These are phyloP conservation scores for Microcebus jonahi DNA, from an alignment of 2,113 vertebrate genomes.

Conservation along the genomic window DNA sequence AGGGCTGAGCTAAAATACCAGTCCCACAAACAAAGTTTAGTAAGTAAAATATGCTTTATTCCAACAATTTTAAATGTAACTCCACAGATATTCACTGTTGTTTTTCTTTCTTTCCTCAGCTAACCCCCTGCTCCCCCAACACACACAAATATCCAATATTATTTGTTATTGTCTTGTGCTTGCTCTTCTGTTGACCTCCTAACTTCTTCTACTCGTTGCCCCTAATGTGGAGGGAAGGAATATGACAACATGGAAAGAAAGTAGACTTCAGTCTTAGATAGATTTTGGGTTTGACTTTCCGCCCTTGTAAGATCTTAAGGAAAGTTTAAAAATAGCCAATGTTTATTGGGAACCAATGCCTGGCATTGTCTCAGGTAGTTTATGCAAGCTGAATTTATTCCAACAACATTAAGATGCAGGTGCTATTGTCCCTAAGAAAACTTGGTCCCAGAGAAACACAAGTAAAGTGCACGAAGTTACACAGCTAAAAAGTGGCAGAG, in stretches of 20 bases:
- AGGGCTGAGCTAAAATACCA: not conserved
- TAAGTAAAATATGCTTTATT: not conserved
- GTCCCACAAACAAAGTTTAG: not conserved
- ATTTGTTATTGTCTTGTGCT: not conserved
- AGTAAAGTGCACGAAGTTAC: not conserved
- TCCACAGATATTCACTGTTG: not conserved
- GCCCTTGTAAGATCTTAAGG: not conserved
- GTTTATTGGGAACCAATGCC: not conserved
- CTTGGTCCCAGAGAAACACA: not conserved
- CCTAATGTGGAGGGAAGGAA: not conserved
- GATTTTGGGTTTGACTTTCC: not conserved
- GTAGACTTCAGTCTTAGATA: not conserved
- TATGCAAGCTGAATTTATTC: not conserved
- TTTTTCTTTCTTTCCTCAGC: not conserved
- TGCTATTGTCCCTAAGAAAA: not conserved
- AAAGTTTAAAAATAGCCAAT: not conserved
- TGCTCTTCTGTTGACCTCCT: not conserved
- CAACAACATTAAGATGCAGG: not conserved
- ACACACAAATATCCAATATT: not conserved
- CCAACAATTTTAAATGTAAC: not conserved
- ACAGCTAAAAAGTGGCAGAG: not conserved
- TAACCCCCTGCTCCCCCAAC: rapidly evolving
- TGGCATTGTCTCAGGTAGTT: not conserved
- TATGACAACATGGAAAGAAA: not conserved
- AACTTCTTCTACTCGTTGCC: not conserved